These are phyloP conservation scores for Aplodontia rufa DNA, from an alignment of 2,113 vertebrate species.

Conservation along the genomic window DNA sequence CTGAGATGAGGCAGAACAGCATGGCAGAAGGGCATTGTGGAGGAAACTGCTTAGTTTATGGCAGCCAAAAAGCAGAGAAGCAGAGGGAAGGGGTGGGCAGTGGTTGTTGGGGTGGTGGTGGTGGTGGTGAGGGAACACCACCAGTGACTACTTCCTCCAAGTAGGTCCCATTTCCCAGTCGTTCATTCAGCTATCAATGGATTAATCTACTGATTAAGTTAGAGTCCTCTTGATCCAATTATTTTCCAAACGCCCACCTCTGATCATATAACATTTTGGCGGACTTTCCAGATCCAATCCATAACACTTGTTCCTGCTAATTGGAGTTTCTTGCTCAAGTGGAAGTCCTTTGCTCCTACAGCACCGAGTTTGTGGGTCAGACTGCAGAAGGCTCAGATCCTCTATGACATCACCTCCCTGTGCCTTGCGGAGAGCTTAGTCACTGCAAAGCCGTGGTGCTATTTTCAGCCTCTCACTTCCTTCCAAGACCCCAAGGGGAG, in stretches of 20 bases:
- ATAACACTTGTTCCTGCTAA: rapidly evolving
- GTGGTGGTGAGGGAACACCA: too few species aligned
- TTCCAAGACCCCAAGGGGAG: background rate
- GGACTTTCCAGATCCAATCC: background rate
- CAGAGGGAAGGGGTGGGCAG: background rate
- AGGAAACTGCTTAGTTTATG: background rate
- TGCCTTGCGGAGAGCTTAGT: background rate
- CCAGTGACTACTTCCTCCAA: background rate
- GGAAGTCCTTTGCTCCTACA: background rate
- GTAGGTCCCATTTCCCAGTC: background rate
- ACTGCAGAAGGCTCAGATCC: background rate
- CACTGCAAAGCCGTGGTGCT: background rate
- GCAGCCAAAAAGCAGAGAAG: background rate
- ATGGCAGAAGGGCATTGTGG: background rate
- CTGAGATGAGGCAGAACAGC: background rate
- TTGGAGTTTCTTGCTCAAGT: too few species aligned
- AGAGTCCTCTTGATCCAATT: background rate
- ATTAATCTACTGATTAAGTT: background rate
- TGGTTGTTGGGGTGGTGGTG: too few species aligned
- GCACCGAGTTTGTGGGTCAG: rapidly evolving
- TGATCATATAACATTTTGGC: background rate
- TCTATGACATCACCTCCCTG: too few species aligned
- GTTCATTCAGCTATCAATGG: background rate
- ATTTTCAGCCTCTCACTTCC: background rate
- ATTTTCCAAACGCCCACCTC: background rate